A percentile compares a stretch with the other conserved stretches of the same genome.
phyloP scores from a whole-genome alignment of 2,797 vertebrate species.

The Manis crassicaudata region DNA sequence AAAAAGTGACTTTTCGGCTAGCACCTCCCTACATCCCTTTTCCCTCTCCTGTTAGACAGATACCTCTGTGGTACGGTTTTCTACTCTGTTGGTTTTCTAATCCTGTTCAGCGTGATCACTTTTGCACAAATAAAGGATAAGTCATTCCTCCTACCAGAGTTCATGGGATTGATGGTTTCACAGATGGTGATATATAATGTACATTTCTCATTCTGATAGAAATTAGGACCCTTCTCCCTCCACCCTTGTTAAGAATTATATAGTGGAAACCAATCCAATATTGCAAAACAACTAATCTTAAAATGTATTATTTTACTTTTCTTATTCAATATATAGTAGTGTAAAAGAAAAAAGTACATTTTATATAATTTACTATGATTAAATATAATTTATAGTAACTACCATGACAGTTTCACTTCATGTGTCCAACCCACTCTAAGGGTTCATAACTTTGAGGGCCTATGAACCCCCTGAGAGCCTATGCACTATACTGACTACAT shows the following conservation, averaged over 20 bases:
- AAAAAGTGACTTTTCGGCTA: slow-evolving; percentile 18
- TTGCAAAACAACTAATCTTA: background rate
- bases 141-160: background rate
- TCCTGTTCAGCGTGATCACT: background rate
- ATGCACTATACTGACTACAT: slow-evolving; percentile 2
- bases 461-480: background rate
- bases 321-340: background rate
- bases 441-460: background rate
- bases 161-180: background rate
- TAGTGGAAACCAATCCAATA: background rate
- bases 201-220: background rate
- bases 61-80: background rate
- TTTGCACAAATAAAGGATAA: background rate
- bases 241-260: background rate
- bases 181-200: background rate
- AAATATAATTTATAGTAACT: slow-evolving; percentile 16
- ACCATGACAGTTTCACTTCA: background rate
- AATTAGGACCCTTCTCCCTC: background rate
- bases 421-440: background rate
- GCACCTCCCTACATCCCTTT: background rate
- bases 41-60: background rate
- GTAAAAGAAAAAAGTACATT: background rate
- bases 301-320: background rate
- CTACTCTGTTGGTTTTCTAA: slow-evolving; percentile 26
- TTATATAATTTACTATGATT: background rate